Percentiles rank a stretch among this genome's conserved stretches.
These are phyloP conservation scores for Sebastolobus altivelis DNA, from an alignment of 2,797 vertebrate genomes.

Conservation along the genomic window DNA sequence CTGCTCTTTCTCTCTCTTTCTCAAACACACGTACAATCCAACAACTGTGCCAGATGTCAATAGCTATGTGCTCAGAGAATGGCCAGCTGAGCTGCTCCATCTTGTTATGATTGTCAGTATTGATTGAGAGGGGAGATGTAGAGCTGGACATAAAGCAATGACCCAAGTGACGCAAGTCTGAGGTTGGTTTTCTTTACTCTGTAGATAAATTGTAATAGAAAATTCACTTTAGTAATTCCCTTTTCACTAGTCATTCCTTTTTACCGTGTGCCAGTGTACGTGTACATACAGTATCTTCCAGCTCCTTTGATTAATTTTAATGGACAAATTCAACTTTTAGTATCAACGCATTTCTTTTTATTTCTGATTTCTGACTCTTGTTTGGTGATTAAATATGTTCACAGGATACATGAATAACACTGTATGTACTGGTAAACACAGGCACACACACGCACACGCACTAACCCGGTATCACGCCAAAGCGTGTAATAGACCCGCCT, in stretches of 20 bases:
- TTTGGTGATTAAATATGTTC: conserved; percentile 11
- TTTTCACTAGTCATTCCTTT: conserved; percentile 5
- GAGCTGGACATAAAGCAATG: conserved; percentile 23
- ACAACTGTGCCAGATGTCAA: conserved; percentile 64
- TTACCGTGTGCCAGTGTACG: not conserved
- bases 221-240: conserved; percentile 7
- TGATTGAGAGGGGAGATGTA: conserved; percentile 39
- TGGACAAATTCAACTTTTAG: not conserved
- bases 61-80: conserved; percentile 65
- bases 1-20: conserved; percentile 5
- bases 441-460: not conserved
- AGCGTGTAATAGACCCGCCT: not conserved
- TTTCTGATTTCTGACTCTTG: not conserved
- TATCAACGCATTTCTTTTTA: not conserved
- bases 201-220: conserved; percentile 21
- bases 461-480: not conserved
- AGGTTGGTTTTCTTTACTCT: conserved; percentile 23
- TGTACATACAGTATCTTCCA: not conserved
- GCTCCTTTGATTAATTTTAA: conserved; percentile 32
- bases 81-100: conserved; percentile 59
- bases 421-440: conserved; percentile 1
- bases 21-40: conserved; percentile 32
- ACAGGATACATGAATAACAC: not conserved
- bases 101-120: conserved; percentile 67
- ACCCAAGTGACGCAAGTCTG: conserved; percentile 10